These are phyloP conservation scores for Mastigias papua DNA, from an alignment of 30 jellyfish, hydroid and myxozoan species.

Conservation along the genomic window DNA sequence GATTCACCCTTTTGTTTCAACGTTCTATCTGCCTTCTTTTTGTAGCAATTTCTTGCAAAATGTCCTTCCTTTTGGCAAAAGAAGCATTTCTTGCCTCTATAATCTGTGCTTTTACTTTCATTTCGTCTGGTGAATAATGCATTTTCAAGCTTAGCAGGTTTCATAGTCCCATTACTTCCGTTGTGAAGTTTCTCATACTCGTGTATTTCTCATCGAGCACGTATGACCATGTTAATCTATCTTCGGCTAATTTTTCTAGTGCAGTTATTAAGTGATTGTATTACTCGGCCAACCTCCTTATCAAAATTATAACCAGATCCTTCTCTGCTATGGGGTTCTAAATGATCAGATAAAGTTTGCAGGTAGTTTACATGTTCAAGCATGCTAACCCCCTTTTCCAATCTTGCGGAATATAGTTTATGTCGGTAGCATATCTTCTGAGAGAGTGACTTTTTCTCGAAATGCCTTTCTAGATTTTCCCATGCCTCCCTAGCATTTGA, in stretches of 20 bases:
- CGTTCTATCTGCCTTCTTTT: slow-evolving; percentile 41
- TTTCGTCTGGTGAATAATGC: slow-evolving; percentile 1
- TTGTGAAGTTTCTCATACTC: neutral
- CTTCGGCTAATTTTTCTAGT: slow-evolving; percentile 36
- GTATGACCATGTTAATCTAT: slow-evolving; percentile 31
- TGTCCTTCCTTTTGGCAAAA: slow-evolving; percentile 42
- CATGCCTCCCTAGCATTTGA: slow-evolving; percentile 57
- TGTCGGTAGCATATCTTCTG: slow-evolving; percentile 36
- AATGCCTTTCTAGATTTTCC: slow-evolving; percentile 46
- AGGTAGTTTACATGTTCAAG: slow-evolving; percentile 47
- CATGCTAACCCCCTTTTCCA: slow-evolving; percentile 62
- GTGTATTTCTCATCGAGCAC: slow-evolving; percentile 40
- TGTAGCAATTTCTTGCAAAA: slow-evolving; percentile 47
- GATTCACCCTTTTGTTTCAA: slow-evolving; percentile 2
- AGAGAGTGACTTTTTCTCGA: slow-evolving; percentile 37
- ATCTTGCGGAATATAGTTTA: slow-evolving; percentile 28
- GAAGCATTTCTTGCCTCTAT: slow-evolving; percentile 30
- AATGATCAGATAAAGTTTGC: slow-evolving; percentile 53
- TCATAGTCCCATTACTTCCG: neutral
- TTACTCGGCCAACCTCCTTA: slow-evolving; percentile 67
- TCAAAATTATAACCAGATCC: slow-evolving; percentile 58
- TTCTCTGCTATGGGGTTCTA: slow-evolving; percentile 63
- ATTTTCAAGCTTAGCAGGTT: neutral
- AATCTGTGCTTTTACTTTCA: neutral
- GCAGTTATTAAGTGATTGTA: slow-evolving; percentile 29